Evolutionary conservation across 1,140 invertebrate genomes (phyloP), one percentile per base, ranked within the genome.

Genomic region (Manduca sexta): DNA sequence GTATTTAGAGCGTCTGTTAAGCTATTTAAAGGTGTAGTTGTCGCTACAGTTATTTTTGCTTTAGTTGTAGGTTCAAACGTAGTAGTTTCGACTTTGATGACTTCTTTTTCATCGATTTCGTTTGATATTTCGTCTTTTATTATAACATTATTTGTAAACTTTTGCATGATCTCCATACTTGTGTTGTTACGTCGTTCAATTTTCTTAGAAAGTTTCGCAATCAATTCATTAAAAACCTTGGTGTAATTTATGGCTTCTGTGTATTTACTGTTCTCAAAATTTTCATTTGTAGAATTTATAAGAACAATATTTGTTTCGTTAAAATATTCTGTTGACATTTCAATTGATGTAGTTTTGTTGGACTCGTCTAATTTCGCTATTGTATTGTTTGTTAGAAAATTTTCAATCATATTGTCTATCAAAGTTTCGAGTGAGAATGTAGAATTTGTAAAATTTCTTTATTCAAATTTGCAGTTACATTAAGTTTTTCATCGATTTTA

Each of bases 101-200:
- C 10, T 40, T 3, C 3, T 2, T 40, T 40, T 40, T 3, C 15
- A n/a, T 7, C 1, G 4, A 40, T 18, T 11, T 40, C 38, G 17
- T 40, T 18, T 18, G 3, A 5, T 40, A 40, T 17, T 16, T 40
- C 16, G 10, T 11, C 13, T 18, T 15, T 11, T 16, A 40, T 12
- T 10, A 16, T 17, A 18, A 45, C n/a, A 17, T 14, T 34, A 2
- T 49, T 49, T 49, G 33, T 53, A 2, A 63, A 39, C 29, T 54
- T 43, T 13, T 50, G 59, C 13, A 69, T 57, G 12, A 71, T 55
- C 45, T 71, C 62, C 33, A 73, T 37, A 33, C 56, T 73, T 26
- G 61, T 59, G 21, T 71, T 64, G 42, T 74, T 77, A 34, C 73
- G 64, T 43, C 58, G 55, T 6, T 77, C 69, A 37, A 77, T 74